A percentile compares a stretch with the other conserved stretches of the same genome.
phyloP scores from a whole-genome alignment of 2,888 invertebrate genomes.

The Nezara viridula region DNA sequence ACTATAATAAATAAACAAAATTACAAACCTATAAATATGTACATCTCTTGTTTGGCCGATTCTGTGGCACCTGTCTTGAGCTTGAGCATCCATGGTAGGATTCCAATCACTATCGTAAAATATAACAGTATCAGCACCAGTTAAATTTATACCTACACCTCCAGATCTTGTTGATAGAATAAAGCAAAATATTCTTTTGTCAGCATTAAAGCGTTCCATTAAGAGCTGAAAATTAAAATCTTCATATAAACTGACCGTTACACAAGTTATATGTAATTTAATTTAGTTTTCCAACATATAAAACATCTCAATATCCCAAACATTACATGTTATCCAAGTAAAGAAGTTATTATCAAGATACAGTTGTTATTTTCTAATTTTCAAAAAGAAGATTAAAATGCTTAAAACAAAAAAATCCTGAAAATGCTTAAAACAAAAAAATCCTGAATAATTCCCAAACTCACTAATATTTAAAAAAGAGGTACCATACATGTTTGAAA shows the following conservation, averaged over 20 bases:
- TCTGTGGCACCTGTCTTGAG: slow-evolving; percentile 96
- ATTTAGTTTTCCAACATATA: neutral
- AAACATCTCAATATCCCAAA: neutral
- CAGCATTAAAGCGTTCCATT: slow-evolving; percentile 98
- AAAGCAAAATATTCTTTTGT: slow-evolving; percentile 95
- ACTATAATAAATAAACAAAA: neutral
- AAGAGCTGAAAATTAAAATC: slow-evolving; percentile 73
- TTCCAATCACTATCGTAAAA: slow-evolving; percentile 99
- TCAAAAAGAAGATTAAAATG: too few species aligned
- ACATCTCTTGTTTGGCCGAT: slow-evolving; percentile 99
- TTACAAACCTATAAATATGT: slow-evolving; percentile 69
- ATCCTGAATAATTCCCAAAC: too few species aligned
- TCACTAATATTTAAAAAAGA: too few species aligned
- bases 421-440: too few species aligned
- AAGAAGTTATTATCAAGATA: too few species aligned
- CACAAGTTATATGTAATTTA: neutral
- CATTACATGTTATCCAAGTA: neutral
- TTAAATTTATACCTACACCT: slow-evolving; percentile 97
- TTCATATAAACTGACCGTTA: too few species aligned
- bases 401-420: too few species aligned
- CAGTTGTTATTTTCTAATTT: too few species aligned
- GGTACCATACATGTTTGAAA: too few species aligned
- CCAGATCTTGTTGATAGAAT: slow-evolving; percentile 98
- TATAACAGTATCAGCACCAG: slow-evolving; percentile 98
- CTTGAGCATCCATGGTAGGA: slow-evolving; percentile 99